Conservation (phyloP, 2,113 vertebrate species). For the Dipodomys spectabilis region DNA sequence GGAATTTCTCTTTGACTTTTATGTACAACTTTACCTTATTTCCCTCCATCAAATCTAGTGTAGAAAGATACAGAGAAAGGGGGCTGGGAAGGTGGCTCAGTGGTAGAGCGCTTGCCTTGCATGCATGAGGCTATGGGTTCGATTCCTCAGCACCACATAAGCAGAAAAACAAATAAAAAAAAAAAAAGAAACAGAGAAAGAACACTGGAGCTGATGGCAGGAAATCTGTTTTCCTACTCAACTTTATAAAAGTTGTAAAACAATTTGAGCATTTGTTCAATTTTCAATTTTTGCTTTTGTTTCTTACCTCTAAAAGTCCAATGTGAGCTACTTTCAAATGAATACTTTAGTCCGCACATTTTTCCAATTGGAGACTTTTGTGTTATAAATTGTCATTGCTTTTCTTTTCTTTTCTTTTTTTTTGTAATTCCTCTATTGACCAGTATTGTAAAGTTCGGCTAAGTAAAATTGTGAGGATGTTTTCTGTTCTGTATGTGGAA, state of each 20-base stretch:
- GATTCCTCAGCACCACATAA: too few species aligned
- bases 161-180: too few species aligned
- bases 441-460: conserved; percentile 17
- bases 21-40: background rate
- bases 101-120: too few species aligned
- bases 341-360: background rate
- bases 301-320: conserved; percentile 41
- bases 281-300: conserved; percentile 25
- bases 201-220: background rate
- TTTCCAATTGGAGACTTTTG: conserved; percentile 16
- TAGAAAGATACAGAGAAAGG: background rate
- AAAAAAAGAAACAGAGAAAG: background rate
- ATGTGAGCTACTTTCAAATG: conserved; percentile 36
- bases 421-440: conserved; percentile 28
- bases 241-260: conserved; percentile 5
- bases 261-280: background rate
- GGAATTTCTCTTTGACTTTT: conserved; percentile 32
- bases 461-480: conserved; percentile 46
- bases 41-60: background rate
- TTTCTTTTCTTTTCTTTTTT: background rate
- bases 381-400: conserved; percentile 40
- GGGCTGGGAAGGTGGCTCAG: too few species aligned
- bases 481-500: conserved; percentile 10
- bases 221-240: conserved; percentile 8
- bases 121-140: too few species aligned